phyloP scores from a whole-genome alignment of 1,140 invertebrate species.

The Coboldia fuscipes region DNA sequence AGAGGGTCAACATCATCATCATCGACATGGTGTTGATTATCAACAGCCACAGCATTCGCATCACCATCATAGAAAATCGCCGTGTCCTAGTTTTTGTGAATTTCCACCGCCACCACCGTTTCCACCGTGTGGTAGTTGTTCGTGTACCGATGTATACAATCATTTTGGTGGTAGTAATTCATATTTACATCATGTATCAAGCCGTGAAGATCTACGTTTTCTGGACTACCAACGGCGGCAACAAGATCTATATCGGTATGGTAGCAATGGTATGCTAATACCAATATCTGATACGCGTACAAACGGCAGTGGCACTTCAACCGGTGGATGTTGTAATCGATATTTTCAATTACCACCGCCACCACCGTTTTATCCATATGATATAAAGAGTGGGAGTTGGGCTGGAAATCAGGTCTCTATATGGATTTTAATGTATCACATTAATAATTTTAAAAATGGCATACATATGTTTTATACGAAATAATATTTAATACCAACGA shows the following conservation, averaged over 20 bases:
- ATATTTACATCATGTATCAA: constrained; percentile 9
- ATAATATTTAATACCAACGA: no score
- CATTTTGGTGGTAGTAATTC: constrained; percentile 12
- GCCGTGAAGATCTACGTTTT: constrained; percentile 5
- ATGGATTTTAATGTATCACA: no score
- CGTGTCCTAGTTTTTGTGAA: constrained; percentile 1
- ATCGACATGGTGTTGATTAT: no score
- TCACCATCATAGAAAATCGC: background rate
- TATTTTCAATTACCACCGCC: constrained; percentile 9
- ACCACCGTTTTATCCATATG: constrained; percentile 18
- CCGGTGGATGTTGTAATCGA: constrained; percentile 13
- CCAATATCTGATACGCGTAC: constrained; percentile 11
- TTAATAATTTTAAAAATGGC: no score
- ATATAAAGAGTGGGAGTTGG: constrained; percentile 15
- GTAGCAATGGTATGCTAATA: constrained; percentile 8
- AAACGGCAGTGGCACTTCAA: constrained; percentile 4
- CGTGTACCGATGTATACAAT: no score
- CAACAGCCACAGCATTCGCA: no score
- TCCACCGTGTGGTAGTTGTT: no score
- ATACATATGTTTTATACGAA: no score
- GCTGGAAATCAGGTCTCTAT: constrained; percentile 8
- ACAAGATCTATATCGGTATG: constrained; percentile 7
- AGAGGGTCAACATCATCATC: background rate
- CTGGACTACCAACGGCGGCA: constrained; percentile 6
- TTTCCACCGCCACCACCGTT: constrained; percentile 1